Conservation (phyloP, 2,888 invertebrate species). For the Spatulosminthurus flaviceps region DNA sequence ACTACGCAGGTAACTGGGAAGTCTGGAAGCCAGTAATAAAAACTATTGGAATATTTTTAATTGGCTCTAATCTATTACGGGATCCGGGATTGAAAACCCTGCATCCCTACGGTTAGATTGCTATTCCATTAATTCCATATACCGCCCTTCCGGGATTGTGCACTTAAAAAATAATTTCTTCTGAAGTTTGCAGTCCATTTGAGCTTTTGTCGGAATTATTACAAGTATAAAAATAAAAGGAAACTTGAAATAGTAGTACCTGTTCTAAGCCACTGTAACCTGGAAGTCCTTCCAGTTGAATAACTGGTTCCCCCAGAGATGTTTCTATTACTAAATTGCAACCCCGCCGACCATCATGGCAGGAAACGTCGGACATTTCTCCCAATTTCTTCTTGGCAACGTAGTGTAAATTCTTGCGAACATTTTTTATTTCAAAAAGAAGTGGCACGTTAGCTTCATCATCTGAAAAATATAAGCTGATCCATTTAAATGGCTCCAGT, state of each 20-base stretch:
- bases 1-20: too few species aligned
- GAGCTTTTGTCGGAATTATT: not conserved
- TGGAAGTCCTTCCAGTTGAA: constrained; percentile 34
- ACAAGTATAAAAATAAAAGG: not conserved
- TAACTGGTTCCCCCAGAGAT: constrained; percentile 20
- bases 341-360: constrained; percentile 35
- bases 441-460: not conserved
- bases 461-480: constrained; percentile 18
- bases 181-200: too few species aligned
- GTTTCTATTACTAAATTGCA: constrained; percentile 35
- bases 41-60: too few species aligned
- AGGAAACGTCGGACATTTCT: constrained; percentile 18
- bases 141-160: too few species aligned
- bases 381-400: constrained; percentile 37
- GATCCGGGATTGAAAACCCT: too few species aligned
- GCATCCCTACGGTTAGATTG: too few species aligned
- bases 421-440: constrained; percentile 28
- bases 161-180: too few species aligned
- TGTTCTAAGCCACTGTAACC: constrained; percentile 43
- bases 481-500: too few species aligned
- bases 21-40: too few species aligned
- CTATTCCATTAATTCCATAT: too few species aligned
- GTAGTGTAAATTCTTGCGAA: constrained; percentile 15
- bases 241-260: not conserved
- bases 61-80: too few species aligned